Evolutionary conservation across 2,797 vertebrate genomes (phyloP), one percentile per base, ranked within the genome.

Genomic region (Macrochelys suwanniensis): DNA sequence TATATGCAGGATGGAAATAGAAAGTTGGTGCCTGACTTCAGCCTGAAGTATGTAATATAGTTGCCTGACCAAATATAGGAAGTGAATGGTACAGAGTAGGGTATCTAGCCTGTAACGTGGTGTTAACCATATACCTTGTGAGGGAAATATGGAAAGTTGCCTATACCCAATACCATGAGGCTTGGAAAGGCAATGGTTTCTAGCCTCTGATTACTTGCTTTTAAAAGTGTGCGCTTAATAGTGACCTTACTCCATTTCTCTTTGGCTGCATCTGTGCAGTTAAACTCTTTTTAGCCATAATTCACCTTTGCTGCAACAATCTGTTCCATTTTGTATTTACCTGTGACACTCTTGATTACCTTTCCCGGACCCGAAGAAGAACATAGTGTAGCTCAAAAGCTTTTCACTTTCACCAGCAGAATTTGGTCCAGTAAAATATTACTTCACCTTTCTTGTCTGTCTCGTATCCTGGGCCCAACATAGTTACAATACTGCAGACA

Each of bases 61-160:
- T 71, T 10, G 21, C 25, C 21, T 25, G n/a, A 15, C 37, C 37
- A 71, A 42, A 23, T 42, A 42, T 71, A 37, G n/a, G 37, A 71
- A 11, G 7, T 71, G 37, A 71, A 71, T 42, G n/a, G n/a, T 71
- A 21, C 68, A 71, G 37, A 71, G 21, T 71, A 71, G 68, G 21
- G 5, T 37, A 37, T 23, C 21, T 25, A 71, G 21, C 76, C 65
- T 56, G 81, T 47, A 65, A 47, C 0, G 0, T 0, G 0, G 6
- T 5, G 45, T 88, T 82, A 88, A 31, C 33, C 79, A 53, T n/a
- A 1, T 47, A 7, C 57, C 93, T 93, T 80, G 11, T 93, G 47
- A 87, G 47, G 83, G 37, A 87, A 87, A 49, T 83, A 45, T 0
- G 2, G 80, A 42, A 89, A 80, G 16, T 90, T 87, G n/a, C 65